phyloP scores from a whole-genome alignment of 2,888 invertebrate species.

The Pterostichus niger region DNA sequence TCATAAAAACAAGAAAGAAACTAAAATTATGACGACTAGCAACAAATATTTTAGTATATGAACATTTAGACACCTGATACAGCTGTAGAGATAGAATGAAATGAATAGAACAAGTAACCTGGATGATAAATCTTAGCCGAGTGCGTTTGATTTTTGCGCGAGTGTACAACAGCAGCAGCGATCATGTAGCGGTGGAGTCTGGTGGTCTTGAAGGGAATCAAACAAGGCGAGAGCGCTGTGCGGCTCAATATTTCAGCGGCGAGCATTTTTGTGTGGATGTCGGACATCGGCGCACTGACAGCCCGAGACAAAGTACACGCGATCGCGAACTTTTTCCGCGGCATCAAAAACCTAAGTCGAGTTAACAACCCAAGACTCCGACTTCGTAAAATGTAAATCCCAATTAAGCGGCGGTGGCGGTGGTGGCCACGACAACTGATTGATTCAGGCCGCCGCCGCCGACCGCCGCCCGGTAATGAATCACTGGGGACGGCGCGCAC shows the following conservation, averaged over 20 bases:
- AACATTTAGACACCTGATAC: too few species aligned
- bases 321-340: constrained; percentile 38
- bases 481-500: constrained; percentile 32
- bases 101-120: not conserved
- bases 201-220: constrained; percentile 22
- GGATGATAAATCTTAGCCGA: constrained; percentile 5
- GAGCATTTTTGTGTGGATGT: constrained; percentile 58
- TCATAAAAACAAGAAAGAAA: too few species aligned
- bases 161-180: constrained; percentile 25
- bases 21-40: too few species aligned
- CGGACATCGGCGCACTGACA: constrained; percentile 58
- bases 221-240: constrained; percentile 33
- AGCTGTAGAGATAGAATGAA: not conserved
- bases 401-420: constrained; percentile 45
- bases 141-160: constrained; percentile 3
- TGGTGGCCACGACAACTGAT: constrained; percentile 29
- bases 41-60: too few species aligned
- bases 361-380: constrained; percentile 23
- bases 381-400: constrained; percentile 31
- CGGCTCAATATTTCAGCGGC: constrained; percentile 52
- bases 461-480: constrained; percentile 15
- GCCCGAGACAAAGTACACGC: constrained; percentile 52
- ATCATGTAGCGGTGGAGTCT: constrained; percentile 28
- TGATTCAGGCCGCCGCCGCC: constrained; percentile 17
- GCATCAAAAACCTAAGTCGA: constrained; percentile 2